Percentiles rank a stretch among this genome's conserved stretches.
Conservation (phyloP, 2,797 vertebrate species). For the Phaenicophaeus curvirostris region DNA sequence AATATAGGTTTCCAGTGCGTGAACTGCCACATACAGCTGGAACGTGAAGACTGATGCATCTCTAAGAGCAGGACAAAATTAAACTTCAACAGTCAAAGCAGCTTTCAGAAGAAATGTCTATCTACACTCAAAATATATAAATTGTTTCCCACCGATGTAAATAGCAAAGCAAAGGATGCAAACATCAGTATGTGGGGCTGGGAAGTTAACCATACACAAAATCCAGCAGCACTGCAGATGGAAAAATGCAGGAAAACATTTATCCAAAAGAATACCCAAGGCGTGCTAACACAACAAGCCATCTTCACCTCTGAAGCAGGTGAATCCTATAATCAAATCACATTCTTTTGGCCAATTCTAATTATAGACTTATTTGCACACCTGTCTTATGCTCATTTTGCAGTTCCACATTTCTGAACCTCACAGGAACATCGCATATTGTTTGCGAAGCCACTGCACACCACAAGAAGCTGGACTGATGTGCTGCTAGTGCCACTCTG, state of each 20-base stretch:
- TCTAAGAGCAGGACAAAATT: background rate
- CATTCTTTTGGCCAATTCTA: background rate
- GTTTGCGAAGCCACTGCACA: background rate
- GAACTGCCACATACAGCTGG: background rate
- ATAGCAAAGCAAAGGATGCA: background rate
- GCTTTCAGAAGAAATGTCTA: background rate
- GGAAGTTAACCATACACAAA: background rate
- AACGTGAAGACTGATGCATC: background rate
- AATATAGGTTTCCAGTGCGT: background rate
- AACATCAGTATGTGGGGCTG: background rate
- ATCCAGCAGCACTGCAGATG: background rate
- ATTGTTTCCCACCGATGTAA: background rate
- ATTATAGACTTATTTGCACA: background rate
- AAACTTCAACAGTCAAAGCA: background rate
- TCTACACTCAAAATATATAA: background rate
- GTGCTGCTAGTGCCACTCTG: background rate
- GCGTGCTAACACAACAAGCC: background rate
- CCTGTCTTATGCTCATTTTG: background rate
- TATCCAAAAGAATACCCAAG: background rate
- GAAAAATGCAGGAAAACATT: background rate
- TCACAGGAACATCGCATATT: background rate
- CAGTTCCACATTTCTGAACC: background rate
- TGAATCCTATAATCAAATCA: background rate
- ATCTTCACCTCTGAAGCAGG: background rate
- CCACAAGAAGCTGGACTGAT: background rate